Evolutionary conservation across 2,113 vertebrate species (phyloP).

Genomic region (Anseranas semipalmata): DNA sequence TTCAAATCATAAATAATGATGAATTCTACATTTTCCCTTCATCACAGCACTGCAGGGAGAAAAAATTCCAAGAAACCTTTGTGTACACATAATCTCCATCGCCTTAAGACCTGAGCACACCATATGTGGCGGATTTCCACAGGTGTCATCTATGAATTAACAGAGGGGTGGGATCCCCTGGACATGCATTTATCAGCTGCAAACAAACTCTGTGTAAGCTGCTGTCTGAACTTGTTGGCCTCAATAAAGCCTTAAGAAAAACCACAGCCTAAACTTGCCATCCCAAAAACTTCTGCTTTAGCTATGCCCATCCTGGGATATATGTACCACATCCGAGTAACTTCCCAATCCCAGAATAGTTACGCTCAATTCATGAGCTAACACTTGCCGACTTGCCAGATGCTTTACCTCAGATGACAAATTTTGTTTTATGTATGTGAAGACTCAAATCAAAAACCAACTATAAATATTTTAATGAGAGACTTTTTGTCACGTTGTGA

Average conservation of each 20-base stretch:
- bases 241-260: neutral
- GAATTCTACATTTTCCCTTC: neutral
- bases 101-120: neutral
- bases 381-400: constrained; percentile 7
- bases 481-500: neutral
- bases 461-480: constrained; percentile 43
- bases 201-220: neutral
- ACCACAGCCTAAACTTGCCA: neutral
- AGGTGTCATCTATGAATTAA: neutral
- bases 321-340: neutral
- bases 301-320: neutral
- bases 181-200: neutral
- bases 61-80: neutral
- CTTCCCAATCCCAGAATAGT: constrained; percentile 9
- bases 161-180: neutral
- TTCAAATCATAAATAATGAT: neutral
- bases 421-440: constrained; percentile 7
- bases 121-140: accelerated
- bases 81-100: too few species aligned
- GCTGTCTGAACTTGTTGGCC: neutral
- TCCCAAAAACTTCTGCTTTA: neutral
- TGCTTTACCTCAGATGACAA: constrained; percentile 39
- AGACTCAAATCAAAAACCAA: constrained; percentile 26
- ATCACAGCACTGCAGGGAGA: neutral
- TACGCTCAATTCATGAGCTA: neutral